A percentile compares a stretch with the other conserved stretches of the same genome.
These are phyloP conservation scores for Sebastes variabilis DNA, from an alignment of 2,797 vertebrate genomes.

Conservation along the genomic window DNA sequence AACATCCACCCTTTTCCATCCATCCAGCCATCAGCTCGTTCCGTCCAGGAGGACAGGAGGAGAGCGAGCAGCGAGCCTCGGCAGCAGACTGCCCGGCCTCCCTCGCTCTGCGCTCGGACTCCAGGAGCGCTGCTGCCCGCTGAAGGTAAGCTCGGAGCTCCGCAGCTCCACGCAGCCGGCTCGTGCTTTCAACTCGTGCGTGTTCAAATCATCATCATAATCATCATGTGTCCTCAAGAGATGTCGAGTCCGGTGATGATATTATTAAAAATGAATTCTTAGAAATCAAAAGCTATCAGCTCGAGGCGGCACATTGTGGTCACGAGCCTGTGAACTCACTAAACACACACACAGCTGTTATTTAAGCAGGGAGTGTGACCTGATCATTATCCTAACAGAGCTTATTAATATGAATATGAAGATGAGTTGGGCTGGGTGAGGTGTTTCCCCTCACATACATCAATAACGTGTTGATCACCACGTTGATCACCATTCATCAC, in stretches of 20 bases:
- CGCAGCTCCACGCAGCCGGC: slow-evolving; percentile 26
- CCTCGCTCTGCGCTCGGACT: slow-evolving; percentile 64
- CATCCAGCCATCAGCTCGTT: not conserved
- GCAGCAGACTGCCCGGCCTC: slow-evolving; percentile 64
- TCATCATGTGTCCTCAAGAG: not conserved
- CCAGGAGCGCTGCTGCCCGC: slow-evolving; percentile 64
- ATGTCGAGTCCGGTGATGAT: not conserved
- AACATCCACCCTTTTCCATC: not conserved
- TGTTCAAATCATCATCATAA: not conserved
- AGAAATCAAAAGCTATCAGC: not conserved
- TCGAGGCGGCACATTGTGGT: not conserved
- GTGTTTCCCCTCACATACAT: not conserved
- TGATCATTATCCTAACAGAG: not conserved
- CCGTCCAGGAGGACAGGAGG: slow-evolving; percentile 46
- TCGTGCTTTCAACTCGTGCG: not conserved
- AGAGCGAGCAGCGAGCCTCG: slow-evolving; percentile 33
- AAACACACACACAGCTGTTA: not conserved
- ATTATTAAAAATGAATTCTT: not conserved
- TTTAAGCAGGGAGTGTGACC: not conserved
- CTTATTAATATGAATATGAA: not conserved
- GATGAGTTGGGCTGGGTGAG: not conserved
- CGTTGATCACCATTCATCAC: not conserved
- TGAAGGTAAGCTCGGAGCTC: slow-evolving; percentile 67
- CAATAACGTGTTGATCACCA: slow-evolving; percentile 41
- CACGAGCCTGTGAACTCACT: not conserved